Conservation (phyloP, 2,113 vertebrate species). For the Tragulus kanchil region DNA sequence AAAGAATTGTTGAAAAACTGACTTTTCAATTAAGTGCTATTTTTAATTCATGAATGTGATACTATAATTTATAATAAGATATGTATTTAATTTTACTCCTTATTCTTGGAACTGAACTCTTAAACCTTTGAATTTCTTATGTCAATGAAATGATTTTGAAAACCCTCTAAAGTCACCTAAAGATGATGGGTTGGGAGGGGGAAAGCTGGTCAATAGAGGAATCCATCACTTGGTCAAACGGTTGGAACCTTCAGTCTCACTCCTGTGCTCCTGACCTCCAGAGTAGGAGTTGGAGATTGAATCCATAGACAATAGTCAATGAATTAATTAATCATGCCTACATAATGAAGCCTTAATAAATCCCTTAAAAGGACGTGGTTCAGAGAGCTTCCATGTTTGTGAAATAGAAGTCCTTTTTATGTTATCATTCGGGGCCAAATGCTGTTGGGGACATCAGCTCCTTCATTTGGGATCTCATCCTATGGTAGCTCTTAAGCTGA, state of each 20-base stretch:
- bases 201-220: neutral
- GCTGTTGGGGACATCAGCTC: neutral
- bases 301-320: neutral
- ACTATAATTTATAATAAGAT: neutral
- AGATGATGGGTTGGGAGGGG: neutral
- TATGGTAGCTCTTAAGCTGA: neutral
- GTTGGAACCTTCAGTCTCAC: neutral
- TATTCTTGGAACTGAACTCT: neutral
- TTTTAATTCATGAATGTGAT: constrained; percentile 36
- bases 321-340: neutral
- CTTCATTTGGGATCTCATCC: neutral
- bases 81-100: neutral
- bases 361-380: neutral
- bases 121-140: neutral
- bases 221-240: neutral
- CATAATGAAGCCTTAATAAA: neutral
- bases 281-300: neutral
- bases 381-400: neutral
- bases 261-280: neutral
- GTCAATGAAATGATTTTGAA: neutral
- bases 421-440: neutral
- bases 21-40: constrained; percentile 62
- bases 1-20: constrained; percentile 55
- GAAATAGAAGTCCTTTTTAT: neutral
- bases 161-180: neutral